A percentile compares a stretch with the other conserved stretches of the same genome.
Conservation (phyloP, 2,113 vertebrate species). For the Apteryx mantelli region DNA sequence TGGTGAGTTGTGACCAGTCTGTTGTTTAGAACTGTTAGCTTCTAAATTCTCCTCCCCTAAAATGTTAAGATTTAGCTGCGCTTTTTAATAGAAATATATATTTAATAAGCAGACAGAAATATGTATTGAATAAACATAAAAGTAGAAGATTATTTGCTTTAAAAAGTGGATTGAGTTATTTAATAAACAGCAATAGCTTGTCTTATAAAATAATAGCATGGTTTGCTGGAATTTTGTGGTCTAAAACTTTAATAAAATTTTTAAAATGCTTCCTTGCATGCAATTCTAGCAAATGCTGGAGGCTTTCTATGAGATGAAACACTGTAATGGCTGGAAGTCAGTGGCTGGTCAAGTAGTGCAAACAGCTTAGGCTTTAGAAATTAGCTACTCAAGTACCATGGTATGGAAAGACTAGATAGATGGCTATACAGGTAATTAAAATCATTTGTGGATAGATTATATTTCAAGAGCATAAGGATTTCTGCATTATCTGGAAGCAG, state of each 20-base stretch:
- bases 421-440: conserved; percentile 7
- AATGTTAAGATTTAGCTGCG: neutral
- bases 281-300: neutral
- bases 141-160: neutral
- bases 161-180: neutral
- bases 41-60: neutral
- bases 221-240: conserved; percentile 3
- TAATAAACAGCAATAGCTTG: neutral
- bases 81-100: neutral
- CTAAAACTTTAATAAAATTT: conserved; percentile 34
- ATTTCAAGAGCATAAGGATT: conserved; percentile 34
- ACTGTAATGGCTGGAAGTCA: neutral
- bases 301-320: too few relatives aligned
- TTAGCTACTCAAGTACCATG: neutral
- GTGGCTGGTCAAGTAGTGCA: neutral
- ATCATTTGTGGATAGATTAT: neutral
- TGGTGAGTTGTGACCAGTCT: neutral
- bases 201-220: neutral
- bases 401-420: neutral
- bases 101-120: neutral
- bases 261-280: neutral
- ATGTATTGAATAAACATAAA: neutral
- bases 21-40: neutral
- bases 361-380: conserved; percentile 13
- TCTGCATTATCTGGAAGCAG: neutral